Conservation (phyloP, 2,113 vertebrate species). For the Microtus pennsylvanicus region DNA sequence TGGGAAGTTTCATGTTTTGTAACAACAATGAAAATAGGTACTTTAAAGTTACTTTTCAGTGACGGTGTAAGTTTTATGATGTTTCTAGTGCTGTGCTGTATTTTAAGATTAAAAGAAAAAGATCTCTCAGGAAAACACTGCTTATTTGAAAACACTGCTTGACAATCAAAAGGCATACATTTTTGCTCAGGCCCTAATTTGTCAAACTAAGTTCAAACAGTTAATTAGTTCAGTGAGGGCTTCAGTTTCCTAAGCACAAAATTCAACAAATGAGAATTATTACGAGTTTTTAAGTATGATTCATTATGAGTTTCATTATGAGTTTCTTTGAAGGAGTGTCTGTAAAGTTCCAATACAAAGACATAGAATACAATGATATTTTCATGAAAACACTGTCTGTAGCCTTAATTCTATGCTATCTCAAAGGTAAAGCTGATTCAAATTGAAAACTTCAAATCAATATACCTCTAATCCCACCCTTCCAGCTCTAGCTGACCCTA, state of each 20-base stretch:
- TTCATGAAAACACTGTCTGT: background rate
- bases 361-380: background rate
- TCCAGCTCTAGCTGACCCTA: background rate
- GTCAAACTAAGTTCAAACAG: background rate
- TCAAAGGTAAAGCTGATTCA: slow-evolving; percentile 17
- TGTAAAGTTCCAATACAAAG: background rate
- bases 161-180: background rate
- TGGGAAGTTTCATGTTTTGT: slow-evolving; percentile 42
- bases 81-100: background rate
- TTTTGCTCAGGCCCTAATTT: background rate
- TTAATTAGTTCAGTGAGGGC: background rate
- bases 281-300: background rate
- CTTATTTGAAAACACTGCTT: slow-evolving; percentile 21
- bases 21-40: slow-evolving; percentile 23
- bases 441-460: slow-evolving; percentile 7
- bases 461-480: background rate
- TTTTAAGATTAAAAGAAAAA: slow-evolving; percentile 18
- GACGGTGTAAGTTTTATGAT: background rate
- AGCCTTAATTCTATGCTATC: background rate
- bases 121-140: no score
- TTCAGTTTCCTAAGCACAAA: background rate
- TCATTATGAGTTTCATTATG: slow-evolving; percentile 1
- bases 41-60: slow-evolving; percentile 16
- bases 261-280: slow-evolving; percentile 46
- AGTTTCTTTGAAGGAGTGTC: background rate